Evolutionary conservation across 2,797 vertebrate species (phyloP).

Genomic region (Ctenochaetus hawaiiensis): DNA sequence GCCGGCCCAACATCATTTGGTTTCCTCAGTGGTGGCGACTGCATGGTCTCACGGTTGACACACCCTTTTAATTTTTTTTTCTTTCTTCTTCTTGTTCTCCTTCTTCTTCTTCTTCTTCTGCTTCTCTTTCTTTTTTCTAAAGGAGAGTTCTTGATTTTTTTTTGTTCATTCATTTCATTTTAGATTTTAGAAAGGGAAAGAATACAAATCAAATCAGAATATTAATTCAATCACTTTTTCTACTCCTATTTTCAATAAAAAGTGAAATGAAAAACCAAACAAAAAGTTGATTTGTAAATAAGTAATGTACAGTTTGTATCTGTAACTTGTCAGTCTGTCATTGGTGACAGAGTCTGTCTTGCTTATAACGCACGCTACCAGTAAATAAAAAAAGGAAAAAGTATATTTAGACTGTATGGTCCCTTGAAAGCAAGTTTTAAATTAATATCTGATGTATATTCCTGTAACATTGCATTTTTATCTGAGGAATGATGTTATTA

Average conservation of each 20-base stretch:
- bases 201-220: conserved; percentile 86
- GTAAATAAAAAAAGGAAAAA: conserved; percentile 90
- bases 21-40: conserved; percentile 67
- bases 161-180: conserved; percentile 82
- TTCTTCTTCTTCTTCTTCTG: conserved; percentile 67
- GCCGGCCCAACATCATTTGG: conserved; percentile 72
- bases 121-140: conserved; percentile 65
- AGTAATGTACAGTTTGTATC: conserved; percentile 97
- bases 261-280: conserved; percentile 81
- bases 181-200: conserved; percentile 87
- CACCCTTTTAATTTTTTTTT: conserved; percentile 56
- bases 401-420: conserved; percentile 92
- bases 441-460: conserved; percentile 99
- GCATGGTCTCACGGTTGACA: conserved; percentile 76
- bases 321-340: conserved; percentile 92
- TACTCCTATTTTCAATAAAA: conserved; percentile 91
- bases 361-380: conserved; percentile 95
- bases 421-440: conserved; percentile 93
- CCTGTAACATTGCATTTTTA: conserved; percentile 99
- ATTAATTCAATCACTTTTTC: conserved; percentile 90
- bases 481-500: conserved; percentile 99
- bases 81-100: conserved; percentile 58
- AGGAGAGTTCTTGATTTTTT: conserved; percentile 57
- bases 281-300: conserved; percentile 95
- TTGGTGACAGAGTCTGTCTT: conserved; percentile 95